Base-by-base conservation (phyloP, 2,888 invertebrate genomes). In the Tetropium fuscum region DNA sequence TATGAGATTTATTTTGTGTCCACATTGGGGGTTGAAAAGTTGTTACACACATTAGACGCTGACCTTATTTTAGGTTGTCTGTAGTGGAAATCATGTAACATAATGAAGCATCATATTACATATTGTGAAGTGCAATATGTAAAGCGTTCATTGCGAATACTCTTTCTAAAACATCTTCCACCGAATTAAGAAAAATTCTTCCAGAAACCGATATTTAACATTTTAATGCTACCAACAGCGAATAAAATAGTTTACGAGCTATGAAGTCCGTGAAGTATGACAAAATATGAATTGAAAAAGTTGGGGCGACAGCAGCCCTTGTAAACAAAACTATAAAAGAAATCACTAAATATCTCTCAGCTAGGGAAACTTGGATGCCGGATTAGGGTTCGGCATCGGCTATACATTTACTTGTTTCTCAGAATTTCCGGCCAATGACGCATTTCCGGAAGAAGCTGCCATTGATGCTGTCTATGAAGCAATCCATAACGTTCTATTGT, bases 261-360 rank as follows among this genome's bases (percentile, higher is more conserved):
- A 67, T 64, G 64, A 66, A 63, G n/a, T 59, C 66, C 53, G 54
- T 64, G n/a, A 63, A 67, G 62, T 57, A 64, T 67, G n/a, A n/a
- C n/a, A 60, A 67, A 64, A 65, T 64, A 65, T 64, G 60, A 53
- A 54, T 53, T 58, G 63, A 41, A 53, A 64, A 66, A 66, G 58
- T 66, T 66, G 30, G 8, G 16, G 38, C 25, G 30, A 38, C 45
- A 30, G 38, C 36, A 30, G 59, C 63, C 66, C 63, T 68, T 62
- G 71, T 72, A 71, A 71, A 72, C 71, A 71, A 71, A 66, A 62
- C 69, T 66, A 72, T 72, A 72, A 71, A 72, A 70, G 71, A 71
- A 66, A 68, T 69, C 62, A 64, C 64, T 67, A 67, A 68, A 68
- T 63, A 66, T 67, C 58, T 60, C 59, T 58, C 54, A 53, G 45